A percentile compares a stretch with the other conserved stretches of the same genome.
phyloP scores from a whole-genome alignment of 1,140 invertebrate genomes.

The Papilio machaon region DNA sequence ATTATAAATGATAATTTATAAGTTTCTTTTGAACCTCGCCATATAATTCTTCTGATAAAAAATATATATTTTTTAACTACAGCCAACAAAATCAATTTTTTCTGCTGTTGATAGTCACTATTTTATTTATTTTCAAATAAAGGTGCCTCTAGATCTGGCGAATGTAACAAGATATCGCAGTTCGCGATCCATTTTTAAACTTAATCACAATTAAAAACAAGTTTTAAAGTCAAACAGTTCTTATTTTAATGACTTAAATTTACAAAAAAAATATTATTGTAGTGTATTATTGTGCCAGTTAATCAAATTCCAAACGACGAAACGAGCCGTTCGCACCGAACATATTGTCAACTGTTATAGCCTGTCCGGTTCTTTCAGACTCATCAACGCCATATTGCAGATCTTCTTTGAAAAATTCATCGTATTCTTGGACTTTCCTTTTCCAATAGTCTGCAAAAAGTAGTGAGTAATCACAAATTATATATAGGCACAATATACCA shows the following conservation, averaged over 20 bases:
- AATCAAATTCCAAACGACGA: constrained; percentile 79
- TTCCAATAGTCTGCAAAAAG: constrained; percentile 75
- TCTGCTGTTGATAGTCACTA: not conserved
- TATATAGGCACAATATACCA: no score
- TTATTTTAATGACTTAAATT: not conserved
- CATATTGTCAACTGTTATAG: constrained; percentile 81
- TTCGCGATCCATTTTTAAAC: no score
- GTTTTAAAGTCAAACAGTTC: no score
- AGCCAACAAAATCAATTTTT: not conserved
- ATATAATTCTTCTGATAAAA: not conserved
- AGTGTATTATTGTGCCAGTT: constrained; percentile 6
- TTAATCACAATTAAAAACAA: no score
- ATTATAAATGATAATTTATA: constrained; percentile 1
- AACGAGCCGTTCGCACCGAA: constrained; percentile 85
- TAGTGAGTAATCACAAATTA: not conserved
- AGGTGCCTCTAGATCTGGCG: no score
- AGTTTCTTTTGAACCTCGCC: not conserved
- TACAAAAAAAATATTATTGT: not conserved
- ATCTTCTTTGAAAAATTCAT: constrained; percentile 82
- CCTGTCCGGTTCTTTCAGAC: constrained; percentile 81
- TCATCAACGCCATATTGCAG: constrained; percentile 82
- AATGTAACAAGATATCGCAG: no score
- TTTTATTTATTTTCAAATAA: no score
- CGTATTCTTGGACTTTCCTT: constrained; percentile 76
- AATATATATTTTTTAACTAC: not conserved